Percentiles rank a stretch among this genome's conserved stretches.
Evolutionary conservation across 2,113 vertebrate genomes (phyloP).

Genomic region (Geothlypis trichas): DNA sequence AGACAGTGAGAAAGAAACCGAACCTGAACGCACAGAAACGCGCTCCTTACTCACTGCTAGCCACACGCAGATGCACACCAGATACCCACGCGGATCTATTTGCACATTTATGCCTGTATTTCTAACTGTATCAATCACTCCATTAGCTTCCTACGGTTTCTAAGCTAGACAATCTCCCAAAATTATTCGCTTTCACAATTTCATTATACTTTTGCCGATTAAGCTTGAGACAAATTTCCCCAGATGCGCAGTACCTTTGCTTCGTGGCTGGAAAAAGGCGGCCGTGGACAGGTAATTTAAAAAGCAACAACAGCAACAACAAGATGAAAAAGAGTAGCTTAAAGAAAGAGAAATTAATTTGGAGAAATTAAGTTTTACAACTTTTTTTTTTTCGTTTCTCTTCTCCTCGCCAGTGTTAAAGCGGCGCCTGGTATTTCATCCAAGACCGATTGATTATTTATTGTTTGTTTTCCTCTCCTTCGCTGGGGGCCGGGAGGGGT

Average conservation of each 20-base stretch:
- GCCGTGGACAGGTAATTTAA: slow-evolving; percentile 26
- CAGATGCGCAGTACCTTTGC: slow-evolving; percentile 35
- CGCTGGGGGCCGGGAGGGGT: slow-evolving; percentile 37
- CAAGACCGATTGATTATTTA: slow-evolving; percentile 63
- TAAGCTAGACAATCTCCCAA: background rate
- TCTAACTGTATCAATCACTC: background rate
- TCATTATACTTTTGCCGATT: slow-evolving; percentile 42
- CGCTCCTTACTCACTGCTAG: background rate
- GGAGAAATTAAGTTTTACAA: slow-evolving; percentile 62
- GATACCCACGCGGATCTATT: background rate
- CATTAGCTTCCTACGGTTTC: background rate
- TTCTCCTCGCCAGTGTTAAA: slow-evolving; percentile 6
- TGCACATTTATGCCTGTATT: background rate
- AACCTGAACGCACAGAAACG: background rate
- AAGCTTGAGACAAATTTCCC: slow-evolving; percentile 9
- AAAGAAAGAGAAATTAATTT: slow-evolving; percentile 27
- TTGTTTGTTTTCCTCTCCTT: slow-evolving; percentile 76
- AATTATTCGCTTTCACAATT: slow-evolving; percentile 40
- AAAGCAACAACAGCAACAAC: background rate
- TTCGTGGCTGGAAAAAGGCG: slow-evolving; percentile 23
- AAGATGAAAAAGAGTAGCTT: slow-evolving; percentile 21
- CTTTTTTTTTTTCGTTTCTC: slow-evolving; percentile 69
- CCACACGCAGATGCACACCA: background rate
- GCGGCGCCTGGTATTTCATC: slow-evolving; percentile 7
- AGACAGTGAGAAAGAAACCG: slow-evolving; percentile 16